A percentile compares a stretch with the other conserved stretches of the same genome.
phyloP scores from a whole-genome alignment of 2,113 vertebrate genomes.

The Centropristis striata region DNA sequence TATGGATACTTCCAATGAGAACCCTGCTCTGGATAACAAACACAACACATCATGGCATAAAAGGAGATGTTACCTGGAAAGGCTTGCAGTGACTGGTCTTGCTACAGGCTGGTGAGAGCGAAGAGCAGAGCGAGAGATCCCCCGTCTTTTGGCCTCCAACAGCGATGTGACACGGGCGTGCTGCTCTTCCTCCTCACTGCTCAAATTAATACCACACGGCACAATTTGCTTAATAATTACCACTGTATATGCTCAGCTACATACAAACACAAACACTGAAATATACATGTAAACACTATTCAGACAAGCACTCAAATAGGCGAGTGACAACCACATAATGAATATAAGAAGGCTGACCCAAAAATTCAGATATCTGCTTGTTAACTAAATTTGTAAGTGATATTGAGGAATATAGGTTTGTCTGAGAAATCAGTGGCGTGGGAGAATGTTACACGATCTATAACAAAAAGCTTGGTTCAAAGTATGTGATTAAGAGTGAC shows the following conservation, averaged over 20 bases:
- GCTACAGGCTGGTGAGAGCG: constrained; percentile 96
- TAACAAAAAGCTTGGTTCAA: not conserved
- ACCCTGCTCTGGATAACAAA: not conserved
- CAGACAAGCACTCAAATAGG: not conserved
- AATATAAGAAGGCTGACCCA: not conserved
- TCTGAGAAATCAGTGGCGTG: not conserved
- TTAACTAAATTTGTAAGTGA: not conserved
- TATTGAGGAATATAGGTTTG: not conserved
- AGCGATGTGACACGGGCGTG: constrained; percentile 82
- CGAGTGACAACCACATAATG: not conserved
- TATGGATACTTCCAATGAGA: not conserved
- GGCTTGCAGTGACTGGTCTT: constrained; percentile 89
- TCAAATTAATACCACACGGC: not conserved
- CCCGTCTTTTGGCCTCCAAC: constrained; percentile 90
- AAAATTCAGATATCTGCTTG: not conserved
- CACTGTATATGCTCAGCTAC: not conserved
- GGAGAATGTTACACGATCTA: not conserved
- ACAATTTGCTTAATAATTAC: not conserved
- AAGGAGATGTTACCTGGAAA: constrained; percentile 86
- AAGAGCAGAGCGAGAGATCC: constrained; percentile 93
- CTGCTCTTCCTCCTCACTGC: constrained; percentile 82
- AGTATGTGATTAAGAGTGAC: not conserved
- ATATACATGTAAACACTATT: not conserved
- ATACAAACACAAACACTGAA: not conserved
- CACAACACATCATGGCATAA: not conserved